Conservation (phyloP, 1,140 invertebrate genomes). For the Micrasema minimum region DNA sequence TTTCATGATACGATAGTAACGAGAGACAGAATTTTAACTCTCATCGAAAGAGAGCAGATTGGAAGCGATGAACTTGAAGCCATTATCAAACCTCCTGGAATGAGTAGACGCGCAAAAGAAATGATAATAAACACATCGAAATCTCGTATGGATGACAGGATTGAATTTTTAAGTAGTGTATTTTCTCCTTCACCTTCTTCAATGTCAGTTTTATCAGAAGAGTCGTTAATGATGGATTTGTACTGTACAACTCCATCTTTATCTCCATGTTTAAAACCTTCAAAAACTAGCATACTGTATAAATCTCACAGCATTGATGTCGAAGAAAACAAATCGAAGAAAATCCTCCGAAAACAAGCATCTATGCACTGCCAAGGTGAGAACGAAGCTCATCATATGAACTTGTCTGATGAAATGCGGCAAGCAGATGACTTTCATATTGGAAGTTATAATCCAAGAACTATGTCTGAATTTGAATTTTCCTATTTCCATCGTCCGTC, state of each 20-base stretch:
- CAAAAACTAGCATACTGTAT: background rate
- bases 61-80: conserved; percentile 60
- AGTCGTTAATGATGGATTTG: conserved; percentile 16
- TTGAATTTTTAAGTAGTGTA: conserved; percentile 46
- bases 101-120: conserved; percentile 38
- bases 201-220: conserved; percentile 48
- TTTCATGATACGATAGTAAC: conserved; percentile 57
- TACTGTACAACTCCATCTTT: conserved; percentile 34
- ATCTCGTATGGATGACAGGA: conserved; percentile 49
- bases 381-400: conserved; percentile 23
- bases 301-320: conserved; percentile 45
- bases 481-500: conserved; percentile 41
- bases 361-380: conserved; percentile 29
- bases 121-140: conserved; percentile 39
- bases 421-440: conserved; percentile 37
- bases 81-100: conserved; percentile 57
- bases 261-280: conserved; percentile 22
- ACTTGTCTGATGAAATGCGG: conserved; percentile 47
- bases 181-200: conserved; percentile 45
- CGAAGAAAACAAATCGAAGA: conserved; percentile 31
- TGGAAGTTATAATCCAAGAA: conserved; percentile 39
- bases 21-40: conserved; percentile 59
- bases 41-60: conserved; percentile 60
- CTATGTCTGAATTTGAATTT: conserved; percentile 46
- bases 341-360: conserved; percentile 24